phyloP scores from a whole-genome alignment of 2,888 invertebrate genomes.

The Trachelus stipa region DNA sequence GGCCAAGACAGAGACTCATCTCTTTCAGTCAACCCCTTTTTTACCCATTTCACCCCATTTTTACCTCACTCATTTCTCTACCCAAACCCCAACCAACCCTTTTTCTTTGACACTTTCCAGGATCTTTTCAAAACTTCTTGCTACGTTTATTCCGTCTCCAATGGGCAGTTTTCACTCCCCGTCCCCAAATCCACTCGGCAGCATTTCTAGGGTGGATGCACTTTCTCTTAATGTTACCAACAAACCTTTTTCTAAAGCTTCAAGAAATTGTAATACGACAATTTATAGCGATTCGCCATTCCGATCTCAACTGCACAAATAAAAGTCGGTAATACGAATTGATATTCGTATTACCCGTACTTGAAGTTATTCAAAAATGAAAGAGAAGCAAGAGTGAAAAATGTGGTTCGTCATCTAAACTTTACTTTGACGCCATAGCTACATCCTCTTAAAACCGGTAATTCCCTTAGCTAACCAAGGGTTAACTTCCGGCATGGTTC shows the following conservation, averaged over 20 bases:
- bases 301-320: too few relatives aligned
- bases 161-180: neutral
- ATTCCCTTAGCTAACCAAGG: neutral
- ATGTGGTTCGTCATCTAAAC: neutral
- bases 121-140: neutral
- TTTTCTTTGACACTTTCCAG: neutral
- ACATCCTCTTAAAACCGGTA: neutral
- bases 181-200: neutral
- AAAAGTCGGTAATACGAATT: too few relatives aligned
- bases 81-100: neutral
- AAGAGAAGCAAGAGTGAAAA: too few relatives aligned
- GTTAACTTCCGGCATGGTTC: constrained; percentile 3
- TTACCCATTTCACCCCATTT: neutral
- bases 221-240: neutral
- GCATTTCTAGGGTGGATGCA: neutral
- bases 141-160: neutral
- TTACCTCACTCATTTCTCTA: neutral
- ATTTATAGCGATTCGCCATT: neutral
- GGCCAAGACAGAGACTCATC: neutral
- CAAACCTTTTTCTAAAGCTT: neutral
- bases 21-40: neutral
- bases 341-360: too few relatives aligned
- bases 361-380: too few relatives aligned
- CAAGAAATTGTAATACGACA: neutral
- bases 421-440: neutral